phyloP scores from a whole-genome alignment of 2,797 vertebrate species.

The Acanthornis magna region DNA sequence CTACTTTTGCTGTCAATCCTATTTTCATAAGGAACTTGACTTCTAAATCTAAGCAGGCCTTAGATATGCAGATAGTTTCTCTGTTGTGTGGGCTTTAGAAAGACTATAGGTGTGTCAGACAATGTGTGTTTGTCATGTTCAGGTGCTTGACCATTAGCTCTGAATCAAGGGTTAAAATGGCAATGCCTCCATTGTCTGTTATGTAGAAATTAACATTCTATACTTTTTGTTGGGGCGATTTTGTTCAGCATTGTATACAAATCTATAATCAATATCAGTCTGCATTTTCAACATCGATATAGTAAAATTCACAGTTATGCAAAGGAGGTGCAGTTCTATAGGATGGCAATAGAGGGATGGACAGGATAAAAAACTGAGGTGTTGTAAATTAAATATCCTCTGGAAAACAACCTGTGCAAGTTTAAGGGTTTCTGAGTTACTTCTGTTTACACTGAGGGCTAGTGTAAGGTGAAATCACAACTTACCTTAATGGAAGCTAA shows the following conservation, averaged over 20 bases:
- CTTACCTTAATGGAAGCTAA: not conserved
- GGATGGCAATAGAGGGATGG: not conserved
- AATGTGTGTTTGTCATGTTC: not conserved
- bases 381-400: not conserved
- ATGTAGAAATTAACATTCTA: not conserved
- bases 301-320: not conserved
- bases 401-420: constrained; percentile 7
- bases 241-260: not conserved
- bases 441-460: not conserved
- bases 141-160: not conserved
- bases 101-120: not conserved
- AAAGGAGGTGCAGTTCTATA: not conserved
- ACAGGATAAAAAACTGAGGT: not conserved
- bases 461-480: not conserved
- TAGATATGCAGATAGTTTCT: not conserved
- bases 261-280: not conserved
- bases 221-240: not conserved
- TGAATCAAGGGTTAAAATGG: not conserved
- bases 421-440: not conserved
- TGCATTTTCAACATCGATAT: not conserved
- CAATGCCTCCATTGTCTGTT: not conserved
- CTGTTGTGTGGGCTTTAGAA: not conserved
- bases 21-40: not conserved
- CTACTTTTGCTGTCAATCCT: not conserved
- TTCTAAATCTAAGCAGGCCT: not conserved